Base-by-base conservation (phyloP, 2,888 invertebrate species). In the Lasioglossum marginatum region DNA sequence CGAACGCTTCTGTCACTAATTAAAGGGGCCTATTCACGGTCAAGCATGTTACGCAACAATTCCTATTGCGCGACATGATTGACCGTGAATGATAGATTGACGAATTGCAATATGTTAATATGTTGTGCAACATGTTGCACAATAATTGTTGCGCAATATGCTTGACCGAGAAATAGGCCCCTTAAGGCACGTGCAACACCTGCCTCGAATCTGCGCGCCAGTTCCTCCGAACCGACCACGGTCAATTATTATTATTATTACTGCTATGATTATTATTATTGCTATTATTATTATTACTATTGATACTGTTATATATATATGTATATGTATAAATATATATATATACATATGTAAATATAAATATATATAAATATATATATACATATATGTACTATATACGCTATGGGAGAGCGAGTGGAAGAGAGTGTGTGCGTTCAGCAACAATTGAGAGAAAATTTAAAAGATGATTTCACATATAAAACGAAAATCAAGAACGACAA, bases 151-250 rank as follows among this genome's bases (percentile, higher is more conserved):
- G n/a, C n/a, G n/a, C n/a, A n/a, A n/a, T n/a, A n/a, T n/a, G n/a
- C n/a, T n/a, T n/a, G n/a, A n/a, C n/a, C n/a, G n/a, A n/a, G n/a
- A n/a, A n/a, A n/a, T n/a, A n/a, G n/a, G n/a, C n/a, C n/a, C n/a
- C n/a, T n/a, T n/a, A 76, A 76, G 70, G 78, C 83, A 80, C 79
- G 75, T 78, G 77, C 85, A 45, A 37, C 34, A 70, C 52, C 73
- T 78, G 75, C 77, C 79, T 77, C 70, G 12, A 8, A 68, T 68
- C 23, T 74, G 71, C 83, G 79, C 85, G 90, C 82, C 89, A 88
- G 90, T 90, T 90, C 87, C 88, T 83, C 77, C 48, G 75, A 68
- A 80, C 81, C 74, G 80, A 79, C 60, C 85, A 81, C 87, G 83
- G 83, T 79, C 82, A 74, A 85, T 83, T 79, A 90, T 89, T 87